A percentile compares a stretch with the other conserved stretches of the same genome.
phyloP scores from a whole-genome alignment of 1,140 invertebrate species.

The Brachionus manjavacas region DNA sequence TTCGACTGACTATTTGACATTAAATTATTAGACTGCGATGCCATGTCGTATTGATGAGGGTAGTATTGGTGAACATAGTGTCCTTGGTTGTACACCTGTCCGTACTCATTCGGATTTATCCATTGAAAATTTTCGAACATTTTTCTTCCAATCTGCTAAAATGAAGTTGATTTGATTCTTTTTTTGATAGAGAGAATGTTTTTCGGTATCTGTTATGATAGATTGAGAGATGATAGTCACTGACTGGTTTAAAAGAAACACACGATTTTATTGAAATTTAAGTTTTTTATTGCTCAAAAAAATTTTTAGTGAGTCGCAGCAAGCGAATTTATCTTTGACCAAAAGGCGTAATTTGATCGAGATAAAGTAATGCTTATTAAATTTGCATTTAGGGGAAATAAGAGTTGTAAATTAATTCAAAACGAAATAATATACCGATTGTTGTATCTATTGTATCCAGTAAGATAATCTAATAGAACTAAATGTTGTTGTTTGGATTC shows the following conservation, averaged over 20 bases:
- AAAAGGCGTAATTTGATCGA: conserved; percentile 14
- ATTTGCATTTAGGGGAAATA: neutral
- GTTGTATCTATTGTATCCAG: neutral
- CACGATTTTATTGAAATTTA: conserved; percentile 17
- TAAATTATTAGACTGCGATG: neutral
- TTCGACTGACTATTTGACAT: neutral
- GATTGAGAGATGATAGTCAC: neutral
- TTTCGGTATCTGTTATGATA: neutral
- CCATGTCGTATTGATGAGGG: neutral
- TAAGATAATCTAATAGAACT: neutral
- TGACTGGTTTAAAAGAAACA: conserved; percentile 3
- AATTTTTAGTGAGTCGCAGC: neutral
- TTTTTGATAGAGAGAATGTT: neutral
- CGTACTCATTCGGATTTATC: neutral
- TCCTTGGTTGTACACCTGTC: neutral
- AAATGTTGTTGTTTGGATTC: conserved; percentile 8
- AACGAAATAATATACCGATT: neutral
- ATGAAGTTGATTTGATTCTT: neutral
- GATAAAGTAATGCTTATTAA: conserved; percentile 13
- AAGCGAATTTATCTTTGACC: conserved; percentile 14
- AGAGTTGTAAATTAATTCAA: conserved; percentile 28
- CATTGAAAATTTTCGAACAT: conserved; percentile 15
- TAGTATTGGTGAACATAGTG: neutral
- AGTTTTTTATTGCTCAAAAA: conserved; percentile 31
- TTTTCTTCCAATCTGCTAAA: neutral